Evolutionary conservation across 2,113 vertebrate species (phyloP), one percentile per base, ranked within the genome.

Genomic region (Uria lomvia): DNA sequence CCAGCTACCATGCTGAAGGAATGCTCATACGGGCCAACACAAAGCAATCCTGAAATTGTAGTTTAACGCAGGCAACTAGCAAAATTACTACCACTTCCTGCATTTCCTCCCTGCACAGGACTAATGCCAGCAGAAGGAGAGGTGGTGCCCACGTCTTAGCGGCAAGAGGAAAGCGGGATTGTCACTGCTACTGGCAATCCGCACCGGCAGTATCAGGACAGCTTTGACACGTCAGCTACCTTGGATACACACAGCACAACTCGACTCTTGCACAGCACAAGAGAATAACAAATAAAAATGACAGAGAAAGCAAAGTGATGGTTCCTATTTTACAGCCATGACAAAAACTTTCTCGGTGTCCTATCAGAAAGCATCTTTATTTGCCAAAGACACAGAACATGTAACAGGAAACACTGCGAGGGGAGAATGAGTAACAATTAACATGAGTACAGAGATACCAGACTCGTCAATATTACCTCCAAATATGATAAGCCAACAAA

Each of bases 401-500:
- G 29, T 21, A 38, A 86, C 56, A 72, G 42, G 59, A 76, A 90
- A 55, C 72, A 21, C 21, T 5, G 34, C 55, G 29, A 67, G 2
- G 3, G 81, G 47, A 84, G 36, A 74, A 79, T 5, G 59, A 45
- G 42, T 2, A 65, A 83, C 76, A 62, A 30, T 34, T 63, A 72
- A 88, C 3, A 1, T 5, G 20, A 93, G 45, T 13, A 88, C 56
- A 36, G 32, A 34, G 67, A 23, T 1, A 47, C 58, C 74, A 53
- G 88, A 92, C 91, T 71, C 1, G 1, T 52, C 94, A 96, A 55
- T 81, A 97, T 93, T 98, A 99, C 99, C 99, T 99, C 99, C 99
- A 99, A 94, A 99, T 99, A 56, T 99, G 99, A 97, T 99, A 99
- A 65, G 99, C 99, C 98, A 99, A 96, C 96, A 99, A 98, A 8